Evolutionary conservation across 2,888 invertebrate species (phyloP), one percentile per base, ranked within the genome.

Genomic region (Drosophila paranaensis): DNA sequence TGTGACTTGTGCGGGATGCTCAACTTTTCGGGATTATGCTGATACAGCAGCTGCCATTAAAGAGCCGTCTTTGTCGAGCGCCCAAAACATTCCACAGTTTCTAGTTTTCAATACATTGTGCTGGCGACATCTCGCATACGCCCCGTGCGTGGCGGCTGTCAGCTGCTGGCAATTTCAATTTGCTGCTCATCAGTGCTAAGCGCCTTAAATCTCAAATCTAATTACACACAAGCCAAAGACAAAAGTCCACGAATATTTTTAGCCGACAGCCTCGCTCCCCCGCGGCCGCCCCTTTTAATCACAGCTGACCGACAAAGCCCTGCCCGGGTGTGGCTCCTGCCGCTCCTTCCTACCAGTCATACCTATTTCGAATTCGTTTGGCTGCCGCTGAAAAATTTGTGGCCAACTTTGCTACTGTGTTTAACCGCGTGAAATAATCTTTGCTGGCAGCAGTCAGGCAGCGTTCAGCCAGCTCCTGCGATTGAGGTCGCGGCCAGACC

Each of bases 341-440:
- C 14, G 16, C 25, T 2, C n/a, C 1, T 2, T 14, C 16, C 13
- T 33, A 5, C 20, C 16, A 61, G 67, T 64, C 43, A 51, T 69
- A 62, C 58, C 70, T 77, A 83, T 68, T 80, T 73, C 57, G 48
- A 77, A 58, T 69, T 69, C 69, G 60, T 71, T 60, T 51, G 60
- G 42, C 62, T 48, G 16, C 57, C 42, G 37, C 30, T 61, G 60
- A 67, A 76, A 75, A 76, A 68, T 54, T 54, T 60, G 63, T 61
- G 60, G 46, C 65, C 62, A 72, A 77, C 77, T 77, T 71, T 77
- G 79, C 73, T 69, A 65, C 75, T 81, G 81, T 85, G 89, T 78
- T 82, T 88, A 90, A 90, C 88, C 90, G 89, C 89, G 85, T 89
- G 86, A 89, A 89, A 88, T 90, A 89, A 90, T 90, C 88, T 84